A percentile compares a stretch with the other conserved stretches of the same genome.
Conservation (phyloP, 2,888 invertebrate genomes). For the Drosophila kambysellisi region DNA sequence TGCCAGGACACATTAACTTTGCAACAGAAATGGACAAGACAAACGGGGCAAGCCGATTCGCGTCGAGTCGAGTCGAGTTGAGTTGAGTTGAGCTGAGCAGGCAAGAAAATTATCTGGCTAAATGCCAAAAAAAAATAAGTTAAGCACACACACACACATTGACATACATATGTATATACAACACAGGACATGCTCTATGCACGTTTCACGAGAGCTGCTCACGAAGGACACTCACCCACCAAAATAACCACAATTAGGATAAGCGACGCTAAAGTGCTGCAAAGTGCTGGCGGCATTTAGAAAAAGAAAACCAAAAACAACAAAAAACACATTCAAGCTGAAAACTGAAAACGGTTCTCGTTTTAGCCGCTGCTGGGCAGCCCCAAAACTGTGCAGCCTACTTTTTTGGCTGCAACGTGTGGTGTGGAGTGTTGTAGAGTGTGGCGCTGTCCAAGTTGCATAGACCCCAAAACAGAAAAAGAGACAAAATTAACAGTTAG, state of each 20-base stretch:
- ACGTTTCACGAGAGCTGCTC: constrained; percentile 62
- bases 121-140: constrained; percentile 53
- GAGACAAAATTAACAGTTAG: constrained; percentile 62
- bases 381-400: constrained; percentile 60
- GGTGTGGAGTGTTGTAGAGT: too few relatives aligned
- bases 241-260: constrained; percentile 77
- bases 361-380: constrained; percentile 49
- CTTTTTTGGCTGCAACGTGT: constrained; percentile 32
- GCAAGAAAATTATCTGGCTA: constrained; percentile 71
- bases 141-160: constrained; percentile 44
- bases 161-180: neutral
- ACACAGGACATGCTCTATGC: constrained; percentile 55
- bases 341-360: constrained; percentile 50
- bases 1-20: constrained; percentile 63
- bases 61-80: constrained; percentile 20
- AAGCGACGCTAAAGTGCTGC: constrained; percentile 70
- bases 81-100: constrained; percentile 52
- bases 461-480: constrained; percentile 30
- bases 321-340: constrained; percentile 38
- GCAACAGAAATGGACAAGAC: constrained; percentile 50
- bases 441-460: constrained; percentile 38
- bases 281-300: constrained; percentile 61
- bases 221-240: constrained; percentile 58
- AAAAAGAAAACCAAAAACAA: constrained; percentile 21
- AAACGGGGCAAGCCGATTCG: constrained; percentile 33